Percentiles rank a stretch among this genome's conserved stretches.
These are phyloP conservation scores for Pseudochromis fuscus DNA, from an alignment of 2,797 vertebrate genomes.

Conservation along the genomic window DNA sequence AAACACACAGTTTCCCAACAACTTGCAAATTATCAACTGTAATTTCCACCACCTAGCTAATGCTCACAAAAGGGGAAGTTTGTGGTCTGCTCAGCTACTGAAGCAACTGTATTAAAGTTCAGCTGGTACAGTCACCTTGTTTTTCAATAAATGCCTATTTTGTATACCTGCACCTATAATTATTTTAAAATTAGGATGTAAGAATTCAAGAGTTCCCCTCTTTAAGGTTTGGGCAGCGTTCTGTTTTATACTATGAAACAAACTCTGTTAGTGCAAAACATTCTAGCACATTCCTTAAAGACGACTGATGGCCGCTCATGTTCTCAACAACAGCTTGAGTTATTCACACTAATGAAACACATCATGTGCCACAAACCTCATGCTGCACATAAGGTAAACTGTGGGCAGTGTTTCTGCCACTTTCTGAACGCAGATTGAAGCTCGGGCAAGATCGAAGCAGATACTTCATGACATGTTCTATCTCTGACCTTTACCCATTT, in stretches of 20 bases:
- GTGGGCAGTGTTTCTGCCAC: neutral
- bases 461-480: neutral
- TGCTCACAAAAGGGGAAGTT: neutral
- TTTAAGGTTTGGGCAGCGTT: neutral
- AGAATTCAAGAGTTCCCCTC: neutral
- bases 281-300: neutral
- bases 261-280: neutral
- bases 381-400: neutral
- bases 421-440: neutral
- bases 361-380: slow-evolving; percentile 16
- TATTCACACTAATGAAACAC: neutral
- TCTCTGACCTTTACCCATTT: slow-evolving; percentile 8
- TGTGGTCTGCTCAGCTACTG: neutral
- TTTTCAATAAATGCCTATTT: neutral
- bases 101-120: neutral
- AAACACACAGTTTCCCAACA: neutral
- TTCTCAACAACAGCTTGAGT: slow-evolving; percentile 5
- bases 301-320: neutral
- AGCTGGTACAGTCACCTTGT: neutral
- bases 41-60: no score
- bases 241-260: neutral
- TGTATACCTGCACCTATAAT: neutral
- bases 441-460: neutral
- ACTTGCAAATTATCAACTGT: no score
- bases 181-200: neutral